phyloP scores from a whole-genome alignment of 1,140 invertebrate genomes.

The Drosophila busckii region DNA sequence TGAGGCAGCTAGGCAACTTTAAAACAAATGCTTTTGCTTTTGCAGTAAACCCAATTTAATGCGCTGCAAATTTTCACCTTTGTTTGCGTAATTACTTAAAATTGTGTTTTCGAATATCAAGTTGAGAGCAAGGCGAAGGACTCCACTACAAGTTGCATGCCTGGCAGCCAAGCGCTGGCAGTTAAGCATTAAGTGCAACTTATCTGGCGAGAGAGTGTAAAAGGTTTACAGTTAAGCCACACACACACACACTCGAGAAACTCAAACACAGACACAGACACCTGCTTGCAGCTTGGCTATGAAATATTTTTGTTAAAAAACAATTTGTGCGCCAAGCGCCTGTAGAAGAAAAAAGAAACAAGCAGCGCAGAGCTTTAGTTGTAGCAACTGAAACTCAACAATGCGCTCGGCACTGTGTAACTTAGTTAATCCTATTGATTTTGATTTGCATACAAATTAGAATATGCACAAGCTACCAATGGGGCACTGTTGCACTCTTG shows the following conservation, averaged over 20 bases:
- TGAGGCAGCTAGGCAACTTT: too few species aligned
- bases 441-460: constrained; percentile 77
- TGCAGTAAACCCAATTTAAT: too few species aligned
- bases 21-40: too few species aligned
- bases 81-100: too few species aligned
- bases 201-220: constrained; percentile 47
- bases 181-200: constrained; percentile 49
- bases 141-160: too few species aligned
- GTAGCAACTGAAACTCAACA: constrained; percentile 29
- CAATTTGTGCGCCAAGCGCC: constrained; percentile 42
- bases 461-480: constrained; percentile 35
- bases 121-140: too few species aligned
- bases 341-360: not conserved
- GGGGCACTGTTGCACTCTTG: not conserved
- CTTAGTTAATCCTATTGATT: constrained; percentile 75
- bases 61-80: too few species aligned
- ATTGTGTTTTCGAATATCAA: too few species aligned
- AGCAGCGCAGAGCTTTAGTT: not conserved
- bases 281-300: constrained; percentile 18
- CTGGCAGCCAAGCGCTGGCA: constrained; percentile 2
- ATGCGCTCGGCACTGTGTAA: constrained; percentile 52
- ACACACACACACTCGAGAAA: constrained; percentile 9
- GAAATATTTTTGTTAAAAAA: constrained; percentile 69
- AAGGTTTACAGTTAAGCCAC: constrained; percentile 41
- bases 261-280: constrained; percentile 3